Conservation (phyloP, 2,888 invertebrate genomes). For the Eupithecia subfuscata region DNA sequence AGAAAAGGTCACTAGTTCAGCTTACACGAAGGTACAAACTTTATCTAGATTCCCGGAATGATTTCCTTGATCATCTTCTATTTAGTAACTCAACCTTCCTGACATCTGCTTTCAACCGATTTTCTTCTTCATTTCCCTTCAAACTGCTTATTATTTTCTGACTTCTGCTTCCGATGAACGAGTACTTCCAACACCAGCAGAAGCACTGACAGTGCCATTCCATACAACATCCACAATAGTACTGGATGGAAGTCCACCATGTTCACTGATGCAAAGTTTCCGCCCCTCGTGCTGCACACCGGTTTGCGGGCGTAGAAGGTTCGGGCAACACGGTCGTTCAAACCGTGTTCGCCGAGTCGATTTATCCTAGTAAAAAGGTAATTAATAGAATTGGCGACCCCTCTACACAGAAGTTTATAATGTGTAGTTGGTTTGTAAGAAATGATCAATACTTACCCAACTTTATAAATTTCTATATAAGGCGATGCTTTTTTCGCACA, state of each 20-base stretch:
- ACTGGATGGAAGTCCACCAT: constrained; percentile 84
- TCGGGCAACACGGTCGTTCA: constrained; percentile 81
- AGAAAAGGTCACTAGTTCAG: too few species aligned
- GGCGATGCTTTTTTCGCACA: constrained; percentile 83
- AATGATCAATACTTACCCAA: constrained; percentile 72
- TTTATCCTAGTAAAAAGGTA: constrained; percentile 70
- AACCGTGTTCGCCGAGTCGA: constrained; percentile 84
- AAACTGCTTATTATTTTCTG: neutral
- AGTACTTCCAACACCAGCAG: constrained; percentile 64
- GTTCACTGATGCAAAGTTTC: constrained; percentile 85
- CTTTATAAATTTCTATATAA: constrained; percentile 83
- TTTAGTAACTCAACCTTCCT: neutral
- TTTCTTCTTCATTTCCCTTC: neutral
- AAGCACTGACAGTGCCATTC: constrained; percentile 60
- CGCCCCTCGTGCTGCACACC: constrained; percentile 79
- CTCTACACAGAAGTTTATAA: too few species aligned
- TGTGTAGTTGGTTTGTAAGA: too few species aligned
- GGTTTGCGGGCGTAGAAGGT: constrained; percentile 85
- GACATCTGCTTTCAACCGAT: neutral
- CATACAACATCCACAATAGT: constrained; percentile 71
- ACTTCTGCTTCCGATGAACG: constrained; percentile 40
- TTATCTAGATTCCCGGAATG: neutral
- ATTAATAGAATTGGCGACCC: constrained; percentile 39
- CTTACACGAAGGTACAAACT: too few species aligned
- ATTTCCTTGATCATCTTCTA: neutral